Conservation (phyloP, 2,888 invertebrate species). For the Tupiocoris notatus region DNA sequence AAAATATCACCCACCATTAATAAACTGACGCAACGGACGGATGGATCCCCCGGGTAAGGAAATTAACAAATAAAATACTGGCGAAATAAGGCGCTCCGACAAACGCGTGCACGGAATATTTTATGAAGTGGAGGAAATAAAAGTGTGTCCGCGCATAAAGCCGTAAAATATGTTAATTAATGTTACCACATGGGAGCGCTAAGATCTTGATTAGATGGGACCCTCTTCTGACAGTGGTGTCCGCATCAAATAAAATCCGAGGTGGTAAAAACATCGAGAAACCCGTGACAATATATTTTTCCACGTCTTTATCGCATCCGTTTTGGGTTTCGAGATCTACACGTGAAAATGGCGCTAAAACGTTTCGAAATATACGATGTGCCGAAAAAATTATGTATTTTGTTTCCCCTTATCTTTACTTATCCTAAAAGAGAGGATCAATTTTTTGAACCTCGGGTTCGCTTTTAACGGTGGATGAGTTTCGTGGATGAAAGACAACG, state of each 20-base stretch:
- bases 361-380: constrained; percentile 28
- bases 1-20: constrained; percentile 20
- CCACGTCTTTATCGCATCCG: not conserved
- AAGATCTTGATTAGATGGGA: constrained; percentile 37
- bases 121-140: constrained; percentile 34
- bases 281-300: constrained; percentile 21
- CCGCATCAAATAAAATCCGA: constrained; percentile 37
- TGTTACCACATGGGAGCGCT: constrained; percentile 41
- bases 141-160: constrained; percentile 33
- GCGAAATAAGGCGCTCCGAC: constrained; percentile 21
- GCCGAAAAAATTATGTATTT: not conserved
- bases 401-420: not conserved
- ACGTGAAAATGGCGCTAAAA: constrained; percentile 18
- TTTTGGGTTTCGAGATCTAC: constrained; percentile 13
- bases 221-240: not conserved
- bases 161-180: constrained; percentile 40
- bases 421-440: not conserved
- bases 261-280: constrained; percentile 23
- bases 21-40: constrained; percentile 17
- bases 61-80: constrained; percentile 35
- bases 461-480: not conserved
- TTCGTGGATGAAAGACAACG: not conserved
- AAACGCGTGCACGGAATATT: constrained; percentile 36
- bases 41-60: constrained; percentile 20
- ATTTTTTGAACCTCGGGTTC: not conserved